Evolutionary conservation across 1,140 invertebrate genomes (phyloP), one percentile per base, ranked within the genome.

Genomic region (Metaphire vulgaris): DNA sequence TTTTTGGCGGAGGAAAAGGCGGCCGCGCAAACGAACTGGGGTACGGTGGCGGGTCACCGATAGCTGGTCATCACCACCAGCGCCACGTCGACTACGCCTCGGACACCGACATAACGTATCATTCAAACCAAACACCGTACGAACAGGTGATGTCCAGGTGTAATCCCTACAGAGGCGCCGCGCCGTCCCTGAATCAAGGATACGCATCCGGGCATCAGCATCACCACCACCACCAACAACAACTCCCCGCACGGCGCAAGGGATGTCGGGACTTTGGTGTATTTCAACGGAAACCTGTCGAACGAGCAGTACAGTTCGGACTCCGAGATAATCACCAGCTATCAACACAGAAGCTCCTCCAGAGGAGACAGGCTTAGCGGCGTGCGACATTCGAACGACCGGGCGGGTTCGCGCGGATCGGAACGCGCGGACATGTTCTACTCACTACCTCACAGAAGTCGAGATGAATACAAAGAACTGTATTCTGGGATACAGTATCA

Each of bases 221-320:
- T 32, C 28, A 31, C 69, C 30, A 33, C 32, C 30, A 14, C 68
- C 32, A 33, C n/a, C 26, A 26, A n/a, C 30, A 71, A n/a, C 30
- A 32, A n/a, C 26, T 29, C 12, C n/a, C 33, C 28, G 32, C 26
- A n/a, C 30, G 26, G 0, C 28, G 69, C 6, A 32, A 71, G 26
- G 6, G n/a, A 30, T 29, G 28, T 0, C 28, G 69, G n/a, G 33
- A 32, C 30, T 30, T 71, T 29, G 32, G 32, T 71, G 26, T 33
- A 31, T 28, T 41, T 34, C 41, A 34, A 34, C 33, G 28, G 41
- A 73, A 28, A 32, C 2, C 33, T 29, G 30, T 33, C 31, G 32
- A 71, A 34, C 15, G 72, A 73, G 28, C 72, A 73, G 41, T 73
- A 73, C 31, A 73, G 34, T 30, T 73, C 72, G 14, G 72, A 73